phyloP scores from a whole-genome alignment of 1,140 invertebrate species.

The Trichonephila inaurata region DNA sequence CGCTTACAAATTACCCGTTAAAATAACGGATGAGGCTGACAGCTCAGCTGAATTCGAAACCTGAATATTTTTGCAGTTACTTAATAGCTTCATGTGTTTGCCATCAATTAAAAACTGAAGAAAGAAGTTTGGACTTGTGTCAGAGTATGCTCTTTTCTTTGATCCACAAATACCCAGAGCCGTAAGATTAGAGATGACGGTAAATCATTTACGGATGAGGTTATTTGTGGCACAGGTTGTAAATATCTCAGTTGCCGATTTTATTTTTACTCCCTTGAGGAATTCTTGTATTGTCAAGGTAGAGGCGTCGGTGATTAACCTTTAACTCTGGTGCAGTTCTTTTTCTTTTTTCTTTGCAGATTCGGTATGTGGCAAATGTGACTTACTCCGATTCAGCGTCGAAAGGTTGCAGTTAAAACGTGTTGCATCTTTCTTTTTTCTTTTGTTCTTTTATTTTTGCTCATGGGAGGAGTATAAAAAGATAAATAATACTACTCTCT shows the following conservation, averaged over 20 bases:
- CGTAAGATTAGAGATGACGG: constrained; percentile 19
- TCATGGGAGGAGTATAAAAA: background rate
- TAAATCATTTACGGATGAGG: constrained; percentile 67
- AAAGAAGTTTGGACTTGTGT: constrained; percentile 37
- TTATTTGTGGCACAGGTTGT: constrained; percentile 66
- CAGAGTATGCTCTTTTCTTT: background rate
- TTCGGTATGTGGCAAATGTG: background rate
- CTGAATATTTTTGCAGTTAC: constrained; percentile 46
- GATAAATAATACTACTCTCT: background rate
- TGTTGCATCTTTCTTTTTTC: background rate
- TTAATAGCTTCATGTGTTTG: constrained; percentile 52
- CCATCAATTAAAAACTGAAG: constrained; percentile 66
- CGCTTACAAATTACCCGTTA: constrained; percentile 67
- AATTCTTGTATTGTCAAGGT: constrained; percentile 56
- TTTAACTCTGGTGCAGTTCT: constrained; percentile 28
- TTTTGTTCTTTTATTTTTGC: background rate
- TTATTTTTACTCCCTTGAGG: constrained; percentile 38
- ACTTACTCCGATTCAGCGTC: constrained; percentile 2
- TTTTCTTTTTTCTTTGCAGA: background rate
- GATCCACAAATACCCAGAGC: constrained; percentile 24
- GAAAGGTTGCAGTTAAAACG: background rate
- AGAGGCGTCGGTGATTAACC: constrained; percentile 63
- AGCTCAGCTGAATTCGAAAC: constrained; percentile 57
- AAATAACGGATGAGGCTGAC: constrained; percentile 69
- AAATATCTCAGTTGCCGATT: constrained; percentile 66